Evolutionary conservation across 2,888 invertebrate genomes (phyloP).

Genomic region (Nymphalis c-album): DNA sequence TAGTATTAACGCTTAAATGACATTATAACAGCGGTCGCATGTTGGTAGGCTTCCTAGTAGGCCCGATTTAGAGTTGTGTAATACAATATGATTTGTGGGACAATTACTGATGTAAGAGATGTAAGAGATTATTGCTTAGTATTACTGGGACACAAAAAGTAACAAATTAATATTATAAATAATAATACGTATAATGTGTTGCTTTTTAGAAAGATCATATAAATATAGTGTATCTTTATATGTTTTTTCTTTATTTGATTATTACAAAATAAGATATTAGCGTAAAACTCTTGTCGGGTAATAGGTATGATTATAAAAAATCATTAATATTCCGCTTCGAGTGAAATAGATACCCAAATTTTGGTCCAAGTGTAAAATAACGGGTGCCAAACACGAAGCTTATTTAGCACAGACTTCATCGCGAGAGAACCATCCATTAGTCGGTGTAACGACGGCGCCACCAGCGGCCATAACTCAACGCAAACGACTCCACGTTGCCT

Average conservation of each 20-base stretch:
- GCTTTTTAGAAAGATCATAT: no score
- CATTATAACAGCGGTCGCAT: conserved; percentile 5
- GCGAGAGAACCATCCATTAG: conserved; percentile 21
- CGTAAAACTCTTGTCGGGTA: no score
- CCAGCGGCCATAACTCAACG: conserved; percentile 23
- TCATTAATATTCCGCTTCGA: background rate
- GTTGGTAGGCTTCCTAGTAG: conserved; percentile 4
- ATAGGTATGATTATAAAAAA: background rate
- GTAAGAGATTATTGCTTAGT: background rate
- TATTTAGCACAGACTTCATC: conserved; percentile 26
- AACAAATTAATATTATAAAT: no score
- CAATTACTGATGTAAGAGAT: background rate
- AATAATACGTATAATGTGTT: no score
- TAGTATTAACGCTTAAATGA: conserved; percentile 19
- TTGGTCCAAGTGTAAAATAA: conserved; percentile 16
- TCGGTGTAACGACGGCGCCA: conserved; percentile 21
- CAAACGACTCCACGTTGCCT: conserved; percentile 29
- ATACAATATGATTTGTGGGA: background rate
- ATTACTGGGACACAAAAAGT: no score
- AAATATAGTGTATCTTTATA: no score
- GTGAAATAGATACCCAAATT: conserved; percentile 15
- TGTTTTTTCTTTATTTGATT: no score
- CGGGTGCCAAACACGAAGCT: conserved; percentile 21
- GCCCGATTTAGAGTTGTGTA: background rate
- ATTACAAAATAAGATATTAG: no score